Percentiles rank a stretch among this genome's conserved stretches.
Evolutionary conservation across 2,113 vertebrate genomes (phyloP).

Genomic region (Eptesicus fuscus): DNA sequence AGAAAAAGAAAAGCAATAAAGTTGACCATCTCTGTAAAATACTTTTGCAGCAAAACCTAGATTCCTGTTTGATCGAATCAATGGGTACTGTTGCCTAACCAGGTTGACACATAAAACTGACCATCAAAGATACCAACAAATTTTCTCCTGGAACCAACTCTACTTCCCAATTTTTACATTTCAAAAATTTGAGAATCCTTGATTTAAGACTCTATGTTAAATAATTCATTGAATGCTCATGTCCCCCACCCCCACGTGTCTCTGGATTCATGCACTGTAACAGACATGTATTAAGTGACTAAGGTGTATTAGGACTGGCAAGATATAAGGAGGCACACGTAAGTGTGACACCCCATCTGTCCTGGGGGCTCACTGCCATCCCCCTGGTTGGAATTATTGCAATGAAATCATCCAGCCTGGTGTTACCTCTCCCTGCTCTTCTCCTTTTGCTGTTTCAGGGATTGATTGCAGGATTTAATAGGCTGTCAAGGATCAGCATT

Average conservation of each 20-base stretch:
- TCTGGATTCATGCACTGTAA: neutral
- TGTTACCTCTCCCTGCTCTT: neutral
- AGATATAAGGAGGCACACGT: rapidly evolving
- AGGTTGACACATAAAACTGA: neutral
- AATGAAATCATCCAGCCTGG: neutral
- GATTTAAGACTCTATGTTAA: neutral
- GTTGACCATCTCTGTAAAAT: neutral
- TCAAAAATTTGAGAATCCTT: neutral
- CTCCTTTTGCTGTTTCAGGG: neutral
- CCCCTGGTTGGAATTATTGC: neutral
- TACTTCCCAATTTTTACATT: neutral
- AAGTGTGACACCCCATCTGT: rapidly evolving
- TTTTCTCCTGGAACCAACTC: neutral
- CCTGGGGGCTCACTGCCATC: no score
- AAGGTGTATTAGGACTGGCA: neutral
- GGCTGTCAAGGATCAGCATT: neutral
- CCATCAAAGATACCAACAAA: neutral
- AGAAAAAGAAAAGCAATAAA: slow-evolving; percentile 7
- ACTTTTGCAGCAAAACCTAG: neutral
- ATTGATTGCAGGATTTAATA: neutral
- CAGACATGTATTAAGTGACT: neutral
- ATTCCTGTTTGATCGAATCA: neutral
- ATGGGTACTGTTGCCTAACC: neutral
- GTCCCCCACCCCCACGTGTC: rapidly evolving
- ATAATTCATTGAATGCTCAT: neutral